These are phyloP conservation scores for Pelagia noctiluca DNA, from an alignment of 30 jellyfish, hydroid and myxozoan species.

Conservation along the genomic window DNA sequence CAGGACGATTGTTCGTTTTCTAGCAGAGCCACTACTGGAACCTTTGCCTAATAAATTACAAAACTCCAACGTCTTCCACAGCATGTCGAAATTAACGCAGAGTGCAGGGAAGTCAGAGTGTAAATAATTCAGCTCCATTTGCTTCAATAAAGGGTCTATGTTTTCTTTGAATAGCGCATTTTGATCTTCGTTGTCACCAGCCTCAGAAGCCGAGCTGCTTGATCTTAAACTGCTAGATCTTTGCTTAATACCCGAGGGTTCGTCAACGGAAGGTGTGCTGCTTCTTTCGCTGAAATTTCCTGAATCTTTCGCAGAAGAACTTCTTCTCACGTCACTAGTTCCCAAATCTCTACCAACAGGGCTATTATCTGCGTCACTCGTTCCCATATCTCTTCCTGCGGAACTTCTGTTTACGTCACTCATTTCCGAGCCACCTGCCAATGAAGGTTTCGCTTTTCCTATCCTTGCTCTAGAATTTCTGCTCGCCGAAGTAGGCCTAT, in stretches of 20 bases:
- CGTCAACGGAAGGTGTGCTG: no score
- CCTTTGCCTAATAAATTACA: conserved; percentile 71
- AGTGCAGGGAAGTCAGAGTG: conserved; percentile 73
- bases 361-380: no score
- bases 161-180: conserved; percentile 39
- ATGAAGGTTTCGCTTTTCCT: conserved; percentile 1
- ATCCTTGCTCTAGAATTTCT: background rate
- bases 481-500: background rate
- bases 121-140: conserved; percentile 84
- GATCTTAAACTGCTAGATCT: conserved; percentile 11
- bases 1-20: conserved; percentile 69
- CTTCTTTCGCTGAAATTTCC: no score
- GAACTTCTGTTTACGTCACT: no score
- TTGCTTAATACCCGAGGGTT: no score
- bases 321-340: no score
- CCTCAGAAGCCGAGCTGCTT: conserved; percentile 7
- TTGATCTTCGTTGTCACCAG: conserved; percentile 28
- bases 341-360: no score
- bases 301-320: no score
- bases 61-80: conserved; percentile 72
- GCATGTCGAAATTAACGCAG: conserved; percentile 73
- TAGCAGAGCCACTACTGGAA: conserved; percentile 64
- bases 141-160: conserved; percentile 79
- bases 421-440: conserved; percentile 10
- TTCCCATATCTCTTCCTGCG: no score